Base-by-base conservation (phyloP, 2,797 vertebrate species). In the Gymnoscopelus microlampas region DNA sequence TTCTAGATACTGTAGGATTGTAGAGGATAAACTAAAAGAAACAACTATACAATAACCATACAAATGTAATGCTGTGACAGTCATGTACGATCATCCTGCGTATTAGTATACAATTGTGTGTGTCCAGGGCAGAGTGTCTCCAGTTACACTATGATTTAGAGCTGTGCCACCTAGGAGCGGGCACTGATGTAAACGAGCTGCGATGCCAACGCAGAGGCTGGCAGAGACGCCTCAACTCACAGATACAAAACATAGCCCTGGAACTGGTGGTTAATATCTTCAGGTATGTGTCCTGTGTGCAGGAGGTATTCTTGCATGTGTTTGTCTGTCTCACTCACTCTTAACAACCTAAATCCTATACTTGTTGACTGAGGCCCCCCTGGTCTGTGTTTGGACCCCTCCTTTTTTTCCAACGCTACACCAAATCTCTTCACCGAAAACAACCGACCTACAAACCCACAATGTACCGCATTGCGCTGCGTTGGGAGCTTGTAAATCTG, bases 211-310 rank as follows among this genome's bases (percentile, higher is more conserved):
- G 93, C 51, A 94, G 95, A 63, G 85, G 88, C 70, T 99, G 98
- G 98, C 98, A 99, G 68, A 93, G 89, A 54, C 78, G 75, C 0
- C 93, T 97, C 63, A 98, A 98, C 85, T 15, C 68, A 0, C 93
- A 97, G 76, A 94, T 99, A 61, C 95, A 96, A 76, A 94, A 96
- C 79, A 91, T 87, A 1, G 39, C 89, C 2, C 82, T 99, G 66
- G 97, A 98, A 69, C 90, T 98, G 3, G 93, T 98, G 2, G 96
- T 99, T 65, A 94, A 95, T 84, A 92, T 97, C 74, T 98, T 99
- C 91, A 96, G 96, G 98, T 98, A 62, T 8, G 3, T 64, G 5
- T 57, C 6, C 8, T 44, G 26, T 44, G 15, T 12, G 39, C 39
- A 39, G 39, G 39, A 9, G 39, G 8, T 39, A 39, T 39, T 39